Evolutionary conservation across 53 echinoderm and acorn worm genomes (phyloP).

Genomic region (Stichopus horrens): DNA sequence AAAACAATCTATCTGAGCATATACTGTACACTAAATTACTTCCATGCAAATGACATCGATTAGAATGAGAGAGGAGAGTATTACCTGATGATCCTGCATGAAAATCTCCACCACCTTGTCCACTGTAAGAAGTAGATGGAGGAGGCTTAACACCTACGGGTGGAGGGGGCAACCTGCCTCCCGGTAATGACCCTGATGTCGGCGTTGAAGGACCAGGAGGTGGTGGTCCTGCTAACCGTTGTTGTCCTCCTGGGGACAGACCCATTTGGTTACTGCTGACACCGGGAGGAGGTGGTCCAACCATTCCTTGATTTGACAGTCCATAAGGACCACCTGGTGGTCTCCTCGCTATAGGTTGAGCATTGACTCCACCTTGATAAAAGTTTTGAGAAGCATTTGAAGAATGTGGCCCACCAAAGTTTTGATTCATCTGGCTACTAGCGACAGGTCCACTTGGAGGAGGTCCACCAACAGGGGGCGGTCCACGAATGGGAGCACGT

Average conservation of each 20-base stretch:
- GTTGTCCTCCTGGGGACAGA: background rate
- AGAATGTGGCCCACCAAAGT: conserved; percentile 9
- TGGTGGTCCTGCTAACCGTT: conserved; percentile 51
- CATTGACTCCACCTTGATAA: background rate
- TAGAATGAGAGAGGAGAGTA: background rate
- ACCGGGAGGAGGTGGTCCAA: background rate
- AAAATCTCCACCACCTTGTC: conserved; percentile 46
- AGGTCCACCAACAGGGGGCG: background rate
- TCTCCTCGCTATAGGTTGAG: conserved; percentile 5
- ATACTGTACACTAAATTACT: no score
- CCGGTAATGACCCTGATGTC: conserved; percentile 35
- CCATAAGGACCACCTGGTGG: conserved; percentile 22
- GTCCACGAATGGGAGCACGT: conserved; percentile 1
- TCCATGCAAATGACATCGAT: no score
- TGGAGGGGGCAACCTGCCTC: conserved; percentile 32
- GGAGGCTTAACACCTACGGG: conserved; percentile 17
- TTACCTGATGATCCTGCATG: conserved; percentile 50
- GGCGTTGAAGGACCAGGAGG: conserved; percentile 51
- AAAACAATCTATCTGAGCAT: no score
- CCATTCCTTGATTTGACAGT: conserved; percentile 17
- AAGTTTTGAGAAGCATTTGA: conserved; percentile 22
- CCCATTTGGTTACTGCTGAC: background rate
- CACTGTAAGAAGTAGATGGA: conserved; percentile 2
- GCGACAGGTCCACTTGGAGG: background rate
- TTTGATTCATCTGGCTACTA: background rate